Conservation (phyloP, 2,888 invertebrate species). For the Andrena fulva region DNA sequence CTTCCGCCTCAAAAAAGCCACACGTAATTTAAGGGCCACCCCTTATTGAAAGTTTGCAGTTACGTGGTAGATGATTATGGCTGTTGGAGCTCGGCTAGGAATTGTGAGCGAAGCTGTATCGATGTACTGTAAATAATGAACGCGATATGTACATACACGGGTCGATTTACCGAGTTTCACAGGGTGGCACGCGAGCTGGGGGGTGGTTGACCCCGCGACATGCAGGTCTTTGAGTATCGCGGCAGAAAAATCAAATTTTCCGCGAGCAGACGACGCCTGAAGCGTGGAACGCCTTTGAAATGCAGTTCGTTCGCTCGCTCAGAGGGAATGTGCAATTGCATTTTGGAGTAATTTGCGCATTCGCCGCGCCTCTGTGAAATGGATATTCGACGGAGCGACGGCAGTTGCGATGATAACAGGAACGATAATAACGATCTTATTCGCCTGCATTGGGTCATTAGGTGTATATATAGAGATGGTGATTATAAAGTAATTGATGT, state of each 20-base stretch:
- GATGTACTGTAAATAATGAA: conserved; percentile 54
- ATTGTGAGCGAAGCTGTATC: conserved; percentile 29
- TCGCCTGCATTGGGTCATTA: no score
- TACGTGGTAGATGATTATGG: no score
- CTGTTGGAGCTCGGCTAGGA: neutral
- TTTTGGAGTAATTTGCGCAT: conserved; percentile 1
- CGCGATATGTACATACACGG: conserved; percentile 43
- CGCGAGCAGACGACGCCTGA: neutral
- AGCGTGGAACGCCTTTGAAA: conserved; percentile 15
- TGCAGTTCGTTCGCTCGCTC: neutral
- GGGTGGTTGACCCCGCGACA: conserved; percentile 55
- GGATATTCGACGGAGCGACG: neutral
- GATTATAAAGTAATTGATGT: no score
- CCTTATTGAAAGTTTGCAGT: no score
- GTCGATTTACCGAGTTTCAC: conserved; percentile 57
- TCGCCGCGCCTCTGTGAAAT: neutral
- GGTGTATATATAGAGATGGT: no score
- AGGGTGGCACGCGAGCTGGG: conserved; percentile 57
- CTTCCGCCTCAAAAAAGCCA: no score
- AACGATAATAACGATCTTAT: neutral
- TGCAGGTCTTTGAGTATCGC: conserved; percentile 35
- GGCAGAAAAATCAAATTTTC: conserved; percentile 57
- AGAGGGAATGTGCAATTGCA: conserved; percentile 38
- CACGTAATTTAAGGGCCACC: no score
- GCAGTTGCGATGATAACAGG: neutral